These are phyloP conservation scores for Branchipolynoe longqiensis DNA, from an alignment of 2,888 invertebrate genomes.

Conservation along the genomic window DNA sequence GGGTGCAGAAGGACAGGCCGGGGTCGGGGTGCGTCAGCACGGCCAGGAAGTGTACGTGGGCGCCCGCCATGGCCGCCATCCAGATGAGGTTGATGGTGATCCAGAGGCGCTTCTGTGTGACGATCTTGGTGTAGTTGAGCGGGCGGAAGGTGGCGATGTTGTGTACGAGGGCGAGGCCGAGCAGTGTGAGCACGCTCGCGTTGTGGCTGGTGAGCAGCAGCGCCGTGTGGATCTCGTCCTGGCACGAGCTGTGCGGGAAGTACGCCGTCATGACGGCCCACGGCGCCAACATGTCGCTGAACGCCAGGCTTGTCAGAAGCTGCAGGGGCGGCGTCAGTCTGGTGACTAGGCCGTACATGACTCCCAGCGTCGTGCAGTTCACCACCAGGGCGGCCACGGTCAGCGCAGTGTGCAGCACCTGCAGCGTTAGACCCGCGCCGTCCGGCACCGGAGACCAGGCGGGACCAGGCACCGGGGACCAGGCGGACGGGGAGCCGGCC, in stretches of 20 bases:
- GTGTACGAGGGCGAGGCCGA: slow-evolving; percentile 61
- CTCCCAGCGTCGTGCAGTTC: slow-evolving; percentile 64
- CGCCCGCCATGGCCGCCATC: slow-evolving; percentile 61
- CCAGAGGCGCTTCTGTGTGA: slow-evolving; percentile 63
- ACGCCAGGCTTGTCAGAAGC: slow-evolving; percentile 65
- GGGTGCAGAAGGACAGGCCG: slow-evolving; percentile 60
- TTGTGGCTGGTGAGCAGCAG: slow-evolving; percentile 65
- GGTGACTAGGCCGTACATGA: slow-evolving; percentile 67
- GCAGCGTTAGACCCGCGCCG: slow-evolving; percentile 58
- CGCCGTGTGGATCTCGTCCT: slow-evolving; percentile 66
- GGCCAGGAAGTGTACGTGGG: slow-evolving; percentile 65
- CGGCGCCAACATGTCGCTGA: slow-evolving; percentile 66
- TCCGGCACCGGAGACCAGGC: neutral
- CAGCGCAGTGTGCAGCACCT: slow-evolving; percentile 63
- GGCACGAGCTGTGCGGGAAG: slow-evolving; percentile 65
- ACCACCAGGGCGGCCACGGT: slow-evolving; percentile 60
- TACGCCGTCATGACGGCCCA: slow-evolving; percentile 67
- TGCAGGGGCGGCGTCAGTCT: slow-evolving; percentile 65
- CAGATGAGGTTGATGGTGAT: slow-evolving; percentile 63
- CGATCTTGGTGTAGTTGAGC: slow-evolving; percentile 65
- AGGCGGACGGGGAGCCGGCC: neutral
- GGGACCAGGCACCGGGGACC: slow-evolving; percentile 30
- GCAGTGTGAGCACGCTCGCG: slow-evolving; percentile 63
- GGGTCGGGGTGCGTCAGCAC: slow-evolving; percentile 62
- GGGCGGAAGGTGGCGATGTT: slow-evolving; percentile 66